phyloP scores from a whole-genome alignment of 2,888 invertebrate species.

The Drosophila borborema region DNA sequence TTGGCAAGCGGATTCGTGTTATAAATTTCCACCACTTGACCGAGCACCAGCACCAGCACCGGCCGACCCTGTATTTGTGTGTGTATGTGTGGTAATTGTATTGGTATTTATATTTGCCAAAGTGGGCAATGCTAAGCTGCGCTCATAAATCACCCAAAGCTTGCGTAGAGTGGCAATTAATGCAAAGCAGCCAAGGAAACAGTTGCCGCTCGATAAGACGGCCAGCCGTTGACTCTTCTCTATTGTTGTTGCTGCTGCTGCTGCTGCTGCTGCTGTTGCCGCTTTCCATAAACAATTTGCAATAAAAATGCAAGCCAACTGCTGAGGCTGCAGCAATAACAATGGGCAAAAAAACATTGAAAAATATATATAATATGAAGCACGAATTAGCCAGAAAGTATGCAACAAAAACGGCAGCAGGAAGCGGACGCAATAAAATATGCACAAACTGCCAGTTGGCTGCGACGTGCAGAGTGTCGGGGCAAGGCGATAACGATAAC shows the following conservation, averaged over 20 bases:
- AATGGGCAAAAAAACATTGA: constrained; percentile 27
- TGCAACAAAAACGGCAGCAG: constrained; percentile 65
- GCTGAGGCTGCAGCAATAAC: constrained; percentile 44
- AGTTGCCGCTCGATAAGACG: constrained; percentile 63
- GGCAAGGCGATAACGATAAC: constrained; percentile 25
- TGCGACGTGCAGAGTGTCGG: constrained; percentile 32
- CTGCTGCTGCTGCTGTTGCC: background rate
- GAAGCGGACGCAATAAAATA: constrained; percentile 75
- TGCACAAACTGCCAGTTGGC: constrained; percentile 58
- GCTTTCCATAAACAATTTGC: constrained; percentile 36
- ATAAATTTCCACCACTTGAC: constrained; percentile 66
- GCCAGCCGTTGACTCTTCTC: constrained; percentile 20
- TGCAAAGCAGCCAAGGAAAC: constrained; percentile 49
- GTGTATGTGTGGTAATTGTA: constrained; percentile 47
- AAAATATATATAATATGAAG: constrained; percentile 54
- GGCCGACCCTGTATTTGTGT: constrained; percentile 2
- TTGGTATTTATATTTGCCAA: constrained; percentile 59
- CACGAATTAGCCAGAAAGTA: constrained; percentile 71
- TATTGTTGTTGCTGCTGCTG: background rate
- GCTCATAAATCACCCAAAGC: constrained; percentile 56
- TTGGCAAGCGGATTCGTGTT: constrained; percentile 69
- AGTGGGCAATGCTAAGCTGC: constrained; percentile 44
- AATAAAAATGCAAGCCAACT: constrained; percentile 40
- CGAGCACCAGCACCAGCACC: background rate
- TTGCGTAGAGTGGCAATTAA: constrained; percentile 55